A percentile compares a stretch with the other conserved stretches of the same genome.
phyloP scores from a whole-genome alignment of 2,888 invertebrate genomes.

The Harpalus rufipes region DNA sequence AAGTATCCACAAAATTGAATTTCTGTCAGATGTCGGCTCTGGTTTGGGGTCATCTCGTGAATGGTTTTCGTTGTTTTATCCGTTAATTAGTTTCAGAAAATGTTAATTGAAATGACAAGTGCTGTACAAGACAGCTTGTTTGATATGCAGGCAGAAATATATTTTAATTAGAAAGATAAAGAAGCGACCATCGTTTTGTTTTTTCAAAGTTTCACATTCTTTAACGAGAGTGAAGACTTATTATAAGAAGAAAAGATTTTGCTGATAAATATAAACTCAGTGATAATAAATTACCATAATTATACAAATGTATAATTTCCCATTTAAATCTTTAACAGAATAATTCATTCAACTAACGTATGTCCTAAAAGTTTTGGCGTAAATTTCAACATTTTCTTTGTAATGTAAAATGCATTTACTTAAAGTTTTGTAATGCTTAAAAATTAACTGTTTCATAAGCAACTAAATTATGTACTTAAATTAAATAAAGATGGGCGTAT shows the following conservation, averaged over 20 bases:
- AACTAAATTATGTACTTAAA: no score
- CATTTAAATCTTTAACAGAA: no score
- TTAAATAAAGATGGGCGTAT: no score
- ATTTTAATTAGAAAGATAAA: conserved; percentile 45
- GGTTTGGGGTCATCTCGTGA: conserved; percentile 23
- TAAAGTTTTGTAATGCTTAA: no score
- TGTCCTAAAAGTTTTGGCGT: no score
- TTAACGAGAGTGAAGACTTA: not conserved
- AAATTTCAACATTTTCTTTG: no score
- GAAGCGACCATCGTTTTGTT: conserved; percentile 1
- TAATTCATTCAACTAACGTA: no score
- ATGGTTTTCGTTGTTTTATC: conserved; percentile 44
- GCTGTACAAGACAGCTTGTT: conserved; percentile 25
- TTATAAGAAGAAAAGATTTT: not conserved
- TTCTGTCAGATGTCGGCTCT: not conserved
- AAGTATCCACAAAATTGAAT: not conserved
- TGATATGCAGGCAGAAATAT: conserved; percentile 30
- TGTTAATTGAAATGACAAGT: conserved; percentile 52
- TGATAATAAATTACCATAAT: conserved; percentile 1
- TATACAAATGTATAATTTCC: not conserved
- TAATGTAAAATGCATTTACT: no score
- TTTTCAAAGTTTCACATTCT: conserved; percentile 10
- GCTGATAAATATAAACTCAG: not conserved
- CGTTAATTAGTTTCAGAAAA: conserved; percentile 47
- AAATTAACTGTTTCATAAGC: no score